Evolutionary conservation across 92 coral and sea anemone species (phyloP), one percentile per base, ranked within the genome.

Genomic region (Micromussa lordhowensis): DNA sequence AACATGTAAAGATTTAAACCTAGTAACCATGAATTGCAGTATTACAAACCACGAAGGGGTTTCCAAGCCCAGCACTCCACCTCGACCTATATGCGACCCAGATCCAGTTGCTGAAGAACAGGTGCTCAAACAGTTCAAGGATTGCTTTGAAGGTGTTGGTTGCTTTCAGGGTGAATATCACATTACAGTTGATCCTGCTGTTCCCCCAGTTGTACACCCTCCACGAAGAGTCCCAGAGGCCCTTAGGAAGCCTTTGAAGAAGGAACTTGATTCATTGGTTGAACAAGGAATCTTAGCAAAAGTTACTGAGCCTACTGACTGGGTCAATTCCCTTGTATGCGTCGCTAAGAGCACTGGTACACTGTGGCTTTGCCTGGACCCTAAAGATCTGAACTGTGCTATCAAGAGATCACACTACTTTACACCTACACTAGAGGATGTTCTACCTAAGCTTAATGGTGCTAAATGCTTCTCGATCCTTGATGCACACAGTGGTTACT

Each of bases 401-500:
- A 88, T 94, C 44, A 91, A 94, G 84, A 88, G 96, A 28, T 91
- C 93, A 18, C 90, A 94, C 59, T 69, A 93, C 68, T 89, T 90
- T 44, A 91, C 93, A 24, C 96, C 96, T 28, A 91, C 98, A 35
- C 89, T 93, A 4, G 98, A 93, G n/a, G 96, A 93, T 44, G 75
- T 95, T 1, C 84, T 93, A 10, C 88, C 98, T 6, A 93, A 64
- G 83, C 92, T 95, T 1, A 91, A 93, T 57, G 88, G 93, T 73
- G 94, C 94, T 28, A 85, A 88, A n/a, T 90, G 73, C 48, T 95
- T 93, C 85, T 88, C 94, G 30, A 88, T 82, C 4, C 89, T 91
- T 3, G 94, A 93, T 75, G 95, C 94, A 5, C 88, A 91, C 54
- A 93, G 94, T 58, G 96, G 98, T 17, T 95, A 86, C 80, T 93